Conservation (phyloP, 2,797 vertebrate genomes). For the Anabas testudineus region DNA sequence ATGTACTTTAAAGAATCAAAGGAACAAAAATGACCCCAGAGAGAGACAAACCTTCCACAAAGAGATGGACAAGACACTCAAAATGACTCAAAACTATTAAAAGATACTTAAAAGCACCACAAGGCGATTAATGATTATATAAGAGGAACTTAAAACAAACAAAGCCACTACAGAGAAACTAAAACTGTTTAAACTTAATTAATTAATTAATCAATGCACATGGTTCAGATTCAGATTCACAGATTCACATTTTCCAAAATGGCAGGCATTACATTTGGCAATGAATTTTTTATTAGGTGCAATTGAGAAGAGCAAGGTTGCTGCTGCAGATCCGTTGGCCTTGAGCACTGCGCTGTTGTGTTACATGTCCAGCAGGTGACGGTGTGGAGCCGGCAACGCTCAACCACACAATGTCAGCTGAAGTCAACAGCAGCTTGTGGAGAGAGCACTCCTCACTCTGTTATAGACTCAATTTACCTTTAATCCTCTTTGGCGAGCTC, state of each 20-base stretch:
- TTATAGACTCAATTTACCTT: neutral
- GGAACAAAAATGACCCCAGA: neutral
- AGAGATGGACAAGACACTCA: neutral
- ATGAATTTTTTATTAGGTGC: conserved; percentile 51
- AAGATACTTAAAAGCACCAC: accelerated
- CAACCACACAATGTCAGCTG: neutral
- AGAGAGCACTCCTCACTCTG: conserved; percentile 9
- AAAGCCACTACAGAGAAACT: neutral
- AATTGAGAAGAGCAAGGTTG: conserved; percentile 10
- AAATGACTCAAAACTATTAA: neutral
- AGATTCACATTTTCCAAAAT: conserved; percentile 31
- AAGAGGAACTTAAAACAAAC: neutral
- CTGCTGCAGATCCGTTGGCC: neutral
- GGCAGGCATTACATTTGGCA: neutral
- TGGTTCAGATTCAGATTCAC: conserved; percentile 25
- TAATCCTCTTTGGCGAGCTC: neutral
- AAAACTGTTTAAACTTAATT: neutral
- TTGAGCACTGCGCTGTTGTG: neutral
- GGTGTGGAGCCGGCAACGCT: conserved; percentile 15
- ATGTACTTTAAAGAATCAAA: neutral
- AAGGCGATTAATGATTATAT: neutral
- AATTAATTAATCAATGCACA: neutral
- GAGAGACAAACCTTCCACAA: neutral
- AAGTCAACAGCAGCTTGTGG: conserved; percentile 3
- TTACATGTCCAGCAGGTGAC: conserved; percentile 46